phyloP scores from a whole-genome alignment of 2,113 vertebrate species.

The Pyrgilauda ruficollis region DNA sequence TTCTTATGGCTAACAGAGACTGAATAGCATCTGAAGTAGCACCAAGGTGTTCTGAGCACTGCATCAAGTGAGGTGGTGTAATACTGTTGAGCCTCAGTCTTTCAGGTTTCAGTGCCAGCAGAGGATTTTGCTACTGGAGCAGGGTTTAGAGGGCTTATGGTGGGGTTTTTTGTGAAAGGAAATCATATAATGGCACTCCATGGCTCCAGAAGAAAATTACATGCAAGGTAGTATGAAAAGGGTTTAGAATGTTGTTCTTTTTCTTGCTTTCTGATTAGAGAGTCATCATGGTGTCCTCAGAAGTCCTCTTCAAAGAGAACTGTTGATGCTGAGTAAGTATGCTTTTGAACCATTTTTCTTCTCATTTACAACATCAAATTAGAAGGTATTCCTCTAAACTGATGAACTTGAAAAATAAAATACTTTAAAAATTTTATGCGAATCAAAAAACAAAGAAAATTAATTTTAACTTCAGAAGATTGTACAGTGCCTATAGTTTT shows the following conservation, averaged over 20 bases:
- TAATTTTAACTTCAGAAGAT: not conserved
- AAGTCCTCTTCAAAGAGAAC: constrained; percentile 63
- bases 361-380: not conserved
- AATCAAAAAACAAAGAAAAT: not conserved
- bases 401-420: not conserved
- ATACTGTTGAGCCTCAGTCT: not conserved
- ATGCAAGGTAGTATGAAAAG: not conserved
- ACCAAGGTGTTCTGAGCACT: not conserved
- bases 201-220: not conserved
- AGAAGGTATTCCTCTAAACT: not conserved
- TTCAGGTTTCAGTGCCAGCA: not conserved
- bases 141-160: not conserved
- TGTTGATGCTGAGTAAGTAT: constrained; percentile 80
- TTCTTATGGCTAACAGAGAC: not conserved
- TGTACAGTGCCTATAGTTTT: not conserved
- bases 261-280: constrained; percentile 35
- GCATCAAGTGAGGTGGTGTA: not conserved
- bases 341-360: not conserved
- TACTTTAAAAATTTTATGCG: not conserved
- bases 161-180: not conserved
- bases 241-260: not conserved
- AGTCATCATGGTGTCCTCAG: not conserved
- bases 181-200: not conserved
- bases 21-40: not conserved
- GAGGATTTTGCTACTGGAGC: not conserved